Conservation (phyloP, 2,888 invertebrate species). For the Operophtera brumata region DNA sequence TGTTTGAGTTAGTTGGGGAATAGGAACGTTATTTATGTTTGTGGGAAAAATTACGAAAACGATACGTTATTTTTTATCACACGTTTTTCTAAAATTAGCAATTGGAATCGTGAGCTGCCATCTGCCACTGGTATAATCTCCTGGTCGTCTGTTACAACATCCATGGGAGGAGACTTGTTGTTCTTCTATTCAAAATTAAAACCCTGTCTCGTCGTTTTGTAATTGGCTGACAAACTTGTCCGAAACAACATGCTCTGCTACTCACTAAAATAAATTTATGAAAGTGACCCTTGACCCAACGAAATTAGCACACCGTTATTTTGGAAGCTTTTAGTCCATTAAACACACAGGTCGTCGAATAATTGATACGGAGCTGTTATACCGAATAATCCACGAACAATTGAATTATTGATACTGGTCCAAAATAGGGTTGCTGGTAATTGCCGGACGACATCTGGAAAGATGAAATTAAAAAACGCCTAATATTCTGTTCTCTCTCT, state of each 20-base stretch:
- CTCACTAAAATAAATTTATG: neutral
- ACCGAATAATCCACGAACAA: slow-evolving; percentile 45
- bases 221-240: slow-evolving; percentile 2
- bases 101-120: no score
- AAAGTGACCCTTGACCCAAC: neutral
- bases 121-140: no score
- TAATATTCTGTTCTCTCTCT: no score
- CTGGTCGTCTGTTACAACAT: no score
- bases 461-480: neutral
- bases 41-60: neutral
- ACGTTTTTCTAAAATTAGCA: no score
- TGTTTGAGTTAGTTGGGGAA: neutral
- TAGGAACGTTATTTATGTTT: neutral
- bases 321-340: slow-evolving; percentile 22
- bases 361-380: slow-evolving; percentile 45
- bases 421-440: neutral
- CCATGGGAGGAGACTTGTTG: no score
- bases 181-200: slow-evolving; percentile 10
- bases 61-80: no score
- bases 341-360: slow-evolving; percentile 43
- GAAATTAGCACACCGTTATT: slow-evolving; percentile 5
- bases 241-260: neutral
- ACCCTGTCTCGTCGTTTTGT: slow-evolving; percentile 4
- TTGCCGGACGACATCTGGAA: neutral
- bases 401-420: slow-evolving; percentile 46